Evolutionary conservation across 2,113 vertebrate species (phyloP).

Genomic region (Lates calcarifer): DNA sequence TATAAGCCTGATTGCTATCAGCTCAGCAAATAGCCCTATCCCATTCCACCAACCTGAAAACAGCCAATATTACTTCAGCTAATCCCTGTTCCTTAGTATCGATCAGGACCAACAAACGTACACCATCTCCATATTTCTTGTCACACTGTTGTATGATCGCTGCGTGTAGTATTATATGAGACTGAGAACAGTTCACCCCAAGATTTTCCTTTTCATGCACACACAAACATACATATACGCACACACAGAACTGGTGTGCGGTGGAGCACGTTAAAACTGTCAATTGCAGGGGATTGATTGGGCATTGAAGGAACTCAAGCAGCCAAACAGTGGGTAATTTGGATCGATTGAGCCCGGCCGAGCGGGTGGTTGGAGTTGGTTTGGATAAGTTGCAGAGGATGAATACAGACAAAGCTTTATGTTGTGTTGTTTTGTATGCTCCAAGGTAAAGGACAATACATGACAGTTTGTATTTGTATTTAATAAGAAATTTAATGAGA

Average conservation of each 20-base stretch:
- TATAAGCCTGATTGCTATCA: slow-evolving; percentile 31
- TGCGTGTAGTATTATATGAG: neutral
- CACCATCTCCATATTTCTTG: slow-evolving; percentile 53
- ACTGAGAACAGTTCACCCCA: slow-evolving; percentile 3
- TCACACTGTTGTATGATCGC: slow-evolving; percentile 33
- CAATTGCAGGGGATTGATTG: slow-evolving; percentile 76
- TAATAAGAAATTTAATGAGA: slow-evolving; percentile 16
- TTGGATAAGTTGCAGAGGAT: slow-evolving; percentile 59
- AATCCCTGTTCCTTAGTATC: slow-evolving; percentile 65
- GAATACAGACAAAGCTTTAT: slow-evolving; percentile 63
- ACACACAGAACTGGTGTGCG: slow-evolving; percentile 32
- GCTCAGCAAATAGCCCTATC: slow-evolving; percentile 29
- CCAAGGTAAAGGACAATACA: slow-evolving; percentile 12
- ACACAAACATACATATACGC: neutral
- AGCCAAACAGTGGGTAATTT: slow-evolving; percentile 79
- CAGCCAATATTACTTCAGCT: slow-evolving; percentile 44
- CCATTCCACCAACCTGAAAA: slow-evolving; percentile 29
- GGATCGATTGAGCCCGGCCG: slow-evolving; percentile 69
- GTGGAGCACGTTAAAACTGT: slow-evolving; percentile 69
- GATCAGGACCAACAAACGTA: slow-evolving; percentile 56
- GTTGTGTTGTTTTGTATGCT: slow-evolving; percentile 40
- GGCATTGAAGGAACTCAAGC: slow-evolving; percentile 77
- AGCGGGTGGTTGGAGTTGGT: slow-evolving; percentile 51
- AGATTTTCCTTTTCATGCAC: slow-evolving; percentile 20
- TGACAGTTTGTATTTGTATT: slow-evolving; percentile 17